Conservation (phyloP, 2,797 vertebrate genomes). For the Artibeus lituratus region DNA sequence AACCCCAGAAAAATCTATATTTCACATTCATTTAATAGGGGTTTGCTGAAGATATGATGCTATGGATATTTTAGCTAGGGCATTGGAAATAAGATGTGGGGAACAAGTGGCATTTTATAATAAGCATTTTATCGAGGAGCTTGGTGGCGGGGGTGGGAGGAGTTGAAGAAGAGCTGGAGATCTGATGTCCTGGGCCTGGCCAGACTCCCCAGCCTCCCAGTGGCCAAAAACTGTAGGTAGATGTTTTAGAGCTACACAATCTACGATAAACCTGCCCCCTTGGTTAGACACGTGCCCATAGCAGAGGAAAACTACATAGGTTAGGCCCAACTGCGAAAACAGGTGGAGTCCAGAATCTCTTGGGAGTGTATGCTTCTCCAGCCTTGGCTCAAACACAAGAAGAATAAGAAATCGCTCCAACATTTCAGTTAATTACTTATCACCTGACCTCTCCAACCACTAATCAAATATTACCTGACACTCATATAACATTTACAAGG, state of each 20-base stretch:
- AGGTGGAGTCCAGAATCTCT: not conserved
- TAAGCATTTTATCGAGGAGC: not conserved
- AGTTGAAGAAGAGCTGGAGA: not conserved
- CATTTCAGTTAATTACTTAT: not conserved
- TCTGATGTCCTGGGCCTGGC: not conserved
- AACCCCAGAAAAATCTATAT: not conserved
- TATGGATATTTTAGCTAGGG: not conserved
- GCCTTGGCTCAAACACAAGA: not conserved
- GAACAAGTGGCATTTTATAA: not conserved
- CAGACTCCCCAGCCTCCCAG: not conserved
- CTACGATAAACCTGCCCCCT: not conserved
- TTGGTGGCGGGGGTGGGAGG: not conserved
- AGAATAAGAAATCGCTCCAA: not conserved
- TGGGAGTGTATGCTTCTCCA: not conserved
- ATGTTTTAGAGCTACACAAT: not conserved
- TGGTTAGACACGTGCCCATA: not conserved
- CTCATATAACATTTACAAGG: not conserved
- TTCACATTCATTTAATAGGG: not conserved
- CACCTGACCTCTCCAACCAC: not conserved
- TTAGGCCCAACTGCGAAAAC: not conserved
- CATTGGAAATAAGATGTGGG: not conserved
- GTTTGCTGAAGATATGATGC: not conserved
- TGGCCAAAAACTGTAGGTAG: not conserved
- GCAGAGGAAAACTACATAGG: not conserved
- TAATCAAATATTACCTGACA: not conserved